Conservation (phyloP, 2,888 invertebrate species). For the Bombylius discolor region DNA sequence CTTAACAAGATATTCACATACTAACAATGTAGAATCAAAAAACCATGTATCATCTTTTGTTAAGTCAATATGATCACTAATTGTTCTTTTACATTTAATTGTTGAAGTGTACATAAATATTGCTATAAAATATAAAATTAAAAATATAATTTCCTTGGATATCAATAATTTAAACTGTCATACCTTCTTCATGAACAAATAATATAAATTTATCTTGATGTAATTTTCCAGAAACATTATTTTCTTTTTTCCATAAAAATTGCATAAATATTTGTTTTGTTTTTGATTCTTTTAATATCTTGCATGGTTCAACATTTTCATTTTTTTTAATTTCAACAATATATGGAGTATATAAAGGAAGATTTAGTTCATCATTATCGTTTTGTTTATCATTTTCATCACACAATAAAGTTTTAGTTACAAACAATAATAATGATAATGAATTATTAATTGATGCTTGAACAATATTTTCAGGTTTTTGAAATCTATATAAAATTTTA, state of each 20-base stretch:
- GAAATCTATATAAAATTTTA: slow-evolving; percentile 48
- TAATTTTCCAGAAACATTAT: slow-evolving; percentile 20
- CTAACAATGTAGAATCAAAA: slow-evolving; percentile 41
- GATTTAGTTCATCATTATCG: neutral
- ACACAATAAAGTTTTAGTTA: slow-evolving; percentile 42
- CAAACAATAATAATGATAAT: slow-evolving; percentile 52
- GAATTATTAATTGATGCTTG: slow-evolving; percentile 67
- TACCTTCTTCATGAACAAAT: slow-evolving; percentile 67
- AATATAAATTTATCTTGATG: slow-evolving; percentile 54
- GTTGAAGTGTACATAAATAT: slow-evolving; percentile 29
- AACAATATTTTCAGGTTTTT: slow-evolving; percentile 51
- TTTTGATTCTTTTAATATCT: slow-evolving; percentile 41
- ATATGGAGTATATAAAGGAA: slow-evolving; percentile 44
- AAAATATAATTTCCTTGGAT: neutral
- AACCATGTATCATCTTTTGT: slow-evolving; percentile 34
- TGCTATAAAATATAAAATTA: slow-evolving; percentile 14
- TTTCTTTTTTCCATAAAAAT: slow-evolving; percentile 41
- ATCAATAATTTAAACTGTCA: slow-evolving; percentile 21
- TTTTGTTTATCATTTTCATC: slow-evolving; percentile 25
- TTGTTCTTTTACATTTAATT: slow-evolving; percentile 34
- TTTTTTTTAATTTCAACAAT: slow-evolving; percentile 45
- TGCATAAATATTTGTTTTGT: slow-evolving; percentile 66
- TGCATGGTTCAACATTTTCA: slow-evolving; percentile 28
- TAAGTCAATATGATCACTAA: neutral
- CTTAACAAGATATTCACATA: slow-evolving; percentile 48